Percentiles rank a stretch among this genome's conserved stretches.
Conservation (phyloP, 2,888 invertebrate species). For the Aspidiotus destructor region DNA sequence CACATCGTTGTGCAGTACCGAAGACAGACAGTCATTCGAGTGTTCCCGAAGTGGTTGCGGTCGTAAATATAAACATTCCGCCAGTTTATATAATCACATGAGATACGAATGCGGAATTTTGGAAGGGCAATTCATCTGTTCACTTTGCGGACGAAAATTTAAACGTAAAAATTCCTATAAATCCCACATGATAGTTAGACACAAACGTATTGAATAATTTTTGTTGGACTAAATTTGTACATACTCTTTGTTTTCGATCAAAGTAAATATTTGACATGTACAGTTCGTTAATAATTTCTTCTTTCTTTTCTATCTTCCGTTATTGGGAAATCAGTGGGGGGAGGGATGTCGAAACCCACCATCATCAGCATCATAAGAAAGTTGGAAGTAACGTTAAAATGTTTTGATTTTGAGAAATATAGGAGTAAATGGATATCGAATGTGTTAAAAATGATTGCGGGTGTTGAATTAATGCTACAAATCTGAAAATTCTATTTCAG, state of each 20-base stretch:
- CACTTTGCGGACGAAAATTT: constrained; percentile 38
- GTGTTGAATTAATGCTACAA: no score
- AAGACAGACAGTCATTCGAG: not conserved
- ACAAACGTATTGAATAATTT: not conserved
- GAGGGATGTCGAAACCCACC: no score
- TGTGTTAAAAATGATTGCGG: no score
- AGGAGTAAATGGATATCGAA: no score
- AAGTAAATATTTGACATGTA: no score
- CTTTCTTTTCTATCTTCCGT: no score
- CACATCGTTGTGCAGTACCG: no score
- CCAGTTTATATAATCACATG: constrained; percentile 32
- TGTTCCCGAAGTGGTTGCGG: constrained; percentile 34
- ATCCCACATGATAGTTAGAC: constrained; percentile 32
- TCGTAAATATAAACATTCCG: constrained; percentile 33
- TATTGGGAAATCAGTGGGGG: no score
- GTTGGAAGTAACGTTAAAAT: no score
- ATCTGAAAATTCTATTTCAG: not conserved
- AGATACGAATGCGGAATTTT: constrained; percentile 34
- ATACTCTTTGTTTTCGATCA: not conserved
- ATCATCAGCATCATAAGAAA: no score
- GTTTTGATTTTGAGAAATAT: no score
- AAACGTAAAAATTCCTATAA: constrained; percentile 35
- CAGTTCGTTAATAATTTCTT: no score
- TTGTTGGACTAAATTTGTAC: not conserved
- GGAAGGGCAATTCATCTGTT: constrained; percentile 39